phyloP scores from a whole-genome alignment of 2,888 invertebrate genomes.

The Drosophila heteroneura region DNA sequence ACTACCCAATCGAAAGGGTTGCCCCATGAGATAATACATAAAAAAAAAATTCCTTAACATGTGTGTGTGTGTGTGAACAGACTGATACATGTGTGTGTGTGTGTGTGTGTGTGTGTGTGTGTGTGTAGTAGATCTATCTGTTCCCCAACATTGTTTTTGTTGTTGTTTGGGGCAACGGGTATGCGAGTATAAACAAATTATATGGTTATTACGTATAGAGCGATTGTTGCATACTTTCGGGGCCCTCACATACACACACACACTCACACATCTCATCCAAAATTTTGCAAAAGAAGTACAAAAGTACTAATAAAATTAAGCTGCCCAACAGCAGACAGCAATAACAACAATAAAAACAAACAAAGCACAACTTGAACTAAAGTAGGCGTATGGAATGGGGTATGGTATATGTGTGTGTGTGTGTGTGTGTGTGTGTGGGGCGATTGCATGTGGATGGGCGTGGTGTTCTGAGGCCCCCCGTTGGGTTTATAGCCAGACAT shows the following conservation, averaged over 20 bases:
- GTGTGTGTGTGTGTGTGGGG: not conserved
- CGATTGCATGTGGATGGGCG: not conserved
- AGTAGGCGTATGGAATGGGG: not conserved
- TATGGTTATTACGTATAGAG: constrained; percentile 15
- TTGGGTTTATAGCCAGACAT: constrained; percentile 19
- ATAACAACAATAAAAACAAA: constrained; percentile 11
- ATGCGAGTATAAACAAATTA: constrained; percentile 50
- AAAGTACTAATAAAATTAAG: constrained; percentile 76
- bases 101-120: constrained; percentile 7
- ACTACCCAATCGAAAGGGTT: constrained; percentile 42
- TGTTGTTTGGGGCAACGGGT: constrained; percentile 59
- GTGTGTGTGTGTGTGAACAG: not conserved
- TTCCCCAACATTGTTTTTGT: constrained; percentile 18
- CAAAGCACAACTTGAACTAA: not conserved
- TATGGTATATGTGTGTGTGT: not conserved
- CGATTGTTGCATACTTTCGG: constrained; percentile 53
- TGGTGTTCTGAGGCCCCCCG: not conserved
- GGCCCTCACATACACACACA: constrained; percentile 16
- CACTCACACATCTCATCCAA: not conserved
- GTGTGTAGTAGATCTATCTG: not conserved
- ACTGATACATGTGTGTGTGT: not conserved
- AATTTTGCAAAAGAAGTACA: constrained; percentile 19
- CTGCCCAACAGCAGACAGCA: constrained; percentile 31
- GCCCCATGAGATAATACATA: constrained; percentile 23
- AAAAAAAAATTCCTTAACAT: constrained; percentile 27